Evolutionary conservation across 2,888 invertebrate species (phyloP).

Genomic region (Drosophila merina): DNA sequence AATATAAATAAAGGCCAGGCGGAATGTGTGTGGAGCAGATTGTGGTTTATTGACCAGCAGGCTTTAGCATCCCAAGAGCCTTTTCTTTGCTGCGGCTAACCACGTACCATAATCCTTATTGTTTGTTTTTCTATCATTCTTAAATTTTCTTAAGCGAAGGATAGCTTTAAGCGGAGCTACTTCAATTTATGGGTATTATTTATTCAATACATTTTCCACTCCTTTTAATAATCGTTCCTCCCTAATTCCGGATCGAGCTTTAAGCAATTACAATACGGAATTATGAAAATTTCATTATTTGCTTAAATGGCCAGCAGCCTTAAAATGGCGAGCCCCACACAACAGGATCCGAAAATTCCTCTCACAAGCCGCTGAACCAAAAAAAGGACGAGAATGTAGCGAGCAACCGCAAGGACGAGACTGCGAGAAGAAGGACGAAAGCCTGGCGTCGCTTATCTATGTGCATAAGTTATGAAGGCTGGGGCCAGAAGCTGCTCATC

Average conservation of each 20-base stretch:
- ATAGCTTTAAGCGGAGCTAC: not conserved
- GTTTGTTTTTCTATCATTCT: not conserved
- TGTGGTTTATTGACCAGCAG: conserved; percentile 27
- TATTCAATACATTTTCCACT: not conserved
- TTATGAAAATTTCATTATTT: conserved; percentile 74
- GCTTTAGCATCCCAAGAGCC: conserved; percentile 4
- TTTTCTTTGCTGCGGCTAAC: conserved; percentile 33
- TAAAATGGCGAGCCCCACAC: conserved; percentile 12
- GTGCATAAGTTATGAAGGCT: conserved; percentile 74
- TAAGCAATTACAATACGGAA: conserved; percentile 61
- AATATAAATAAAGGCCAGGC: conserved; percentile 35
- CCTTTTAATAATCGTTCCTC: not conserved
- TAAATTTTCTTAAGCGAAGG: not conserved
- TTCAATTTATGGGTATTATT: conserved; percentile 9
- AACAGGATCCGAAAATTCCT: conserved; percentile 1
- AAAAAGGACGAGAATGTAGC: conserved; percentile 1
- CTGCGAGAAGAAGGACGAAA: conserved; percentile 19
- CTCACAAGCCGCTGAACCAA: conserved; percentile 10
- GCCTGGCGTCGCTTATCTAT: conserved; percentile 70
- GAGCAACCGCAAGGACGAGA: conserved; percentile 25
- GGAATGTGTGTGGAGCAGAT: conserved; percentile 10
- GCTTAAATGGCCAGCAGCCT: conserved; percentile 64
- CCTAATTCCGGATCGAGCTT: conserved; percentile 41
- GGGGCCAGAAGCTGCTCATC: conserved; percentile 54
- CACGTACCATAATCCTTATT: conserved; percentile 9